phyloP scores from a whole-genome alignment of 2,888 invertebrate genomes.

The Frankliniella fusca region DNA sequence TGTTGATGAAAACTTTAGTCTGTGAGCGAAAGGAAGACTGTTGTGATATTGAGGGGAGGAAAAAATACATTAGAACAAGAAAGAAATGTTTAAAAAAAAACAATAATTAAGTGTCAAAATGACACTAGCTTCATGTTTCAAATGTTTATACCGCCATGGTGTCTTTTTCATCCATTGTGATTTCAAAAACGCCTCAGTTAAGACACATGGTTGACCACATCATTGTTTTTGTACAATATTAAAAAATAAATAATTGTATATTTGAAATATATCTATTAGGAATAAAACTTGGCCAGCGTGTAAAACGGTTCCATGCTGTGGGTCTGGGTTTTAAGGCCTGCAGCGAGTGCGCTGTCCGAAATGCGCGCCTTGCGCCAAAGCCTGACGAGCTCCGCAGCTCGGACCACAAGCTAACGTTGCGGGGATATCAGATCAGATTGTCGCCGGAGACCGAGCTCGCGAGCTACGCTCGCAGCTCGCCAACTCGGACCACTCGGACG shows the following conservation, averaged over 20 bases:
- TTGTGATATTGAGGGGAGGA: background rate
- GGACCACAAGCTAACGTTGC: too few species aligned
- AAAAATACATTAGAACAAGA: background rate
- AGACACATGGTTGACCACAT: background rate
- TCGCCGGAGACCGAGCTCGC: too few species aligned
- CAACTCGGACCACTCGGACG: too few species aligned
- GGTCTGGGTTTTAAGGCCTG: background rate
- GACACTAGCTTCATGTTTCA: background rate
- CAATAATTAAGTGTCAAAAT: background rate
- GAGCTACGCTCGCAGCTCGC: too few species aligned
- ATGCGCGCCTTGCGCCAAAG: too few species aligned
- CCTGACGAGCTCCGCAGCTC: too few species aligned
- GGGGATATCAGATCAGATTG: too few species aligned
- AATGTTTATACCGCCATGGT: background rate
- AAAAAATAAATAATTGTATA: background rate
- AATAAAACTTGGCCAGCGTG: background rate
- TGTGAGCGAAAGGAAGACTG: constrained; percentile 7
- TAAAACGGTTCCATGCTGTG: background rate
- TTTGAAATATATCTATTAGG: constrained; percentile 7
- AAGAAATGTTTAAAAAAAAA: background rate
- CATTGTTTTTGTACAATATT: background rate
- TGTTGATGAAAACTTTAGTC: background rate
- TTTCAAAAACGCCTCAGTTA: background rate
- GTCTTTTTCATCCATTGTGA: background rate
- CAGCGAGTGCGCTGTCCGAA: too few species aligned